Conservation (phyloP, 2,888 invertebrate species). For the Sthenelais limicola region DNA sequence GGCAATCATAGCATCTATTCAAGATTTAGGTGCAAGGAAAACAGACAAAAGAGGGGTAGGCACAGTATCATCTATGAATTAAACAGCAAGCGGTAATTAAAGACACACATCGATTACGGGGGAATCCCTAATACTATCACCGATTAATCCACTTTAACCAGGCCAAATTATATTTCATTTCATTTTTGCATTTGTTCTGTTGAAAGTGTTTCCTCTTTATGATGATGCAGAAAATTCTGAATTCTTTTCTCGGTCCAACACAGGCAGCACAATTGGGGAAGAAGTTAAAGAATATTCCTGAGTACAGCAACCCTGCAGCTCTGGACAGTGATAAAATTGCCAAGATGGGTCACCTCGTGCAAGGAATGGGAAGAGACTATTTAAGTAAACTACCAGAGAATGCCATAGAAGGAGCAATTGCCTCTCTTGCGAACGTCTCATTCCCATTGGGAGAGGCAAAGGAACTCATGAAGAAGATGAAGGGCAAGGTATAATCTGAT, state of each 20-base stretch:
- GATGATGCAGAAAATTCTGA: background rate
- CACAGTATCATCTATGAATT: background rate
- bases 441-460: slow-evolving; percentile 7
- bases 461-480: background rate
- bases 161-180: no score
- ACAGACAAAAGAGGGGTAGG: slow-evolving; percentile 7
- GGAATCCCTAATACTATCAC: background rate
- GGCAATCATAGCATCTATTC: background rate
- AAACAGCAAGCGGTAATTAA: background rate
- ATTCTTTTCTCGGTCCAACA: background rate
- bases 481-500: background rate
- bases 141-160: background rate
- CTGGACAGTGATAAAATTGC: slow-evolving; percentile 11
- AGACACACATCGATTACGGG: background rate
- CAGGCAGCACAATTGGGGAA: slow-evolving; percentile 1
- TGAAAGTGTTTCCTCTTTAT: background rate
- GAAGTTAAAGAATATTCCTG: background rate
- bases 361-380: slow-evolving; percentile 18
- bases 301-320: background rate
- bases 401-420: slow-evolving; percentile 8
- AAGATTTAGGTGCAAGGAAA: slow-evolving; percentile 5
- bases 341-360: slow-evolving; percentile 23
- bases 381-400: background rate
- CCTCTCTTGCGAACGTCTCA: slow-evolving; percentile 12
- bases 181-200: no score